phyloP scores from a whole-genome alignment of 2,113 vertebrate species.

The Thymallus thymallus region DNA sequence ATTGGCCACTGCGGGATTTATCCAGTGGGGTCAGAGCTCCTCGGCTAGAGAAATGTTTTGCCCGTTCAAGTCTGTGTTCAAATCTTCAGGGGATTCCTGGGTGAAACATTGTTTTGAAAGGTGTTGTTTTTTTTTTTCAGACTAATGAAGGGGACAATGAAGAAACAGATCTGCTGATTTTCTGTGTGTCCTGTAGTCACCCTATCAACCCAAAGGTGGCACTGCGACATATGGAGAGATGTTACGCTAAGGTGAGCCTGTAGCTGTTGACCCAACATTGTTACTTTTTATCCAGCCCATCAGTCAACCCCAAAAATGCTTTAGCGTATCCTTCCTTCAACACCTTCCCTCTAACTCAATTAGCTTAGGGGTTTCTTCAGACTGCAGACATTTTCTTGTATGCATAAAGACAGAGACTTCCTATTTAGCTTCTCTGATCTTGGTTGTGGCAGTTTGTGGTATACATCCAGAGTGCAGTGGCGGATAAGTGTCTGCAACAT shows the following conservation, averaged over 20 bases:
- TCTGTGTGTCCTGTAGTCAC: conserved; percentile 92
- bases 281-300: not conserved
- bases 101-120: not conserved
- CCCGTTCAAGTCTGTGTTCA: too few species aligned
- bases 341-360: too few species aligned
- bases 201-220: conserved; percentile 91
- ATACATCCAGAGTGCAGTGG: not conserved
- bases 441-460: not conserved
- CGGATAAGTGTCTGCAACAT: too few species aligned
- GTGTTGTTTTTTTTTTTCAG: conserved; percentile 60
- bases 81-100: not conserved
- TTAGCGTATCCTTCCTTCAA: too few species aligned
- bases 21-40: too few species aligned
- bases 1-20: too few species aligned
- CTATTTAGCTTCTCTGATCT: not conserved
- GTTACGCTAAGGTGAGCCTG: conserved; percentile 85
- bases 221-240: conserved; percentile 90
- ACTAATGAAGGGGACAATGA: conserved; percentile 88
- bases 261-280: not conserved
- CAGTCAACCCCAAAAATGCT: too few species aligned
- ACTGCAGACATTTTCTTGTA: too few species aligned
- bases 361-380: too few species aligned
- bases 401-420: not conserved
- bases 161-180: conserved; percentile 91
- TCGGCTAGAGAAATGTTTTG: too few species aligned